Evolutionary conservation across 2,113 vertebrate species (phyloP).

Genomic region (Paramormyrops kingsleyae): DNA sequence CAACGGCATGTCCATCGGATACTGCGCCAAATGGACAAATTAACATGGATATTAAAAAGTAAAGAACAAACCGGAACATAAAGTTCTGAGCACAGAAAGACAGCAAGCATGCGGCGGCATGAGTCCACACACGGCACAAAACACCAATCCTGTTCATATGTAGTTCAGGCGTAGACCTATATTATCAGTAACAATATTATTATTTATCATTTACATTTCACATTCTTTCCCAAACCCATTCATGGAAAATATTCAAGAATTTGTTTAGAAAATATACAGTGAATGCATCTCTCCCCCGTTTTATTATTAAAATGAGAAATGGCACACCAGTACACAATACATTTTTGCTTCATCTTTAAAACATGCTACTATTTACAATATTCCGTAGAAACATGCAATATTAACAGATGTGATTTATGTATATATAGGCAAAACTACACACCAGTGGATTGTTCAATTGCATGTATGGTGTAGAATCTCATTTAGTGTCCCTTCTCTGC

Average conservation of each 20-base stretch:
- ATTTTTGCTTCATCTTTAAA: conserved; percentile 68
- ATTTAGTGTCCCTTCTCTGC: conserved; percentile 52
- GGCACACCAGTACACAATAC: conserved; percentile 68
- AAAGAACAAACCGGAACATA: conserved; percentile 31
- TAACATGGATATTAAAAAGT: background rate
- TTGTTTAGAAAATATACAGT: conserved; percentile 70
- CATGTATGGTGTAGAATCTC: conserved; percentile 56
- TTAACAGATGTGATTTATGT: conserved; percentile 62
- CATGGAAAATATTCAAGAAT: conserved; percentile 63
- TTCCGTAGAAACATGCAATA: conserved; percentile 79
- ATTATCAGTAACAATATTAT: conserved; percentile 50
- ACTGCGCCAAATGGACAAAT: background rate
- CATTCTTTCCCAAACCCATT: conserved; percentile 62
- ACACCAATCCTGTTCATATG: conserved; percentile 62
- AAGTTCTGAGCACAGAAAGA: conserved; percentile 35
- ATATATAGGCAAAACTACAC: conserved; percentile 67
- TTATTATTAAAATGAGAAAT: conserved; percentile 71
- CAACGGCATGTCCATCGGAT: background rate
- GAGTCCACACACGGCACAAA: conserved; percentile 63
- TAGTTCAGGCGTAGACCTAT: conserved; percentile 51
- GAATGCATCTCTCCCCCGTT: conserved; percentile 51
- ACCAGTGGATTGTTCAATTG: conserved; percentile 58
- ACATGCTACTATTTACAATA: conserved; percentile 81
- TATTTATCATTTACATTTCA: conserved; percentile 53
- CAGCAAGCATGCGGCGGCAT: conserved; percentile 69